phyloP scores from a whole-genome alignment of 1,140 invertebrate species.

The Pomacea maculata region DNA sequence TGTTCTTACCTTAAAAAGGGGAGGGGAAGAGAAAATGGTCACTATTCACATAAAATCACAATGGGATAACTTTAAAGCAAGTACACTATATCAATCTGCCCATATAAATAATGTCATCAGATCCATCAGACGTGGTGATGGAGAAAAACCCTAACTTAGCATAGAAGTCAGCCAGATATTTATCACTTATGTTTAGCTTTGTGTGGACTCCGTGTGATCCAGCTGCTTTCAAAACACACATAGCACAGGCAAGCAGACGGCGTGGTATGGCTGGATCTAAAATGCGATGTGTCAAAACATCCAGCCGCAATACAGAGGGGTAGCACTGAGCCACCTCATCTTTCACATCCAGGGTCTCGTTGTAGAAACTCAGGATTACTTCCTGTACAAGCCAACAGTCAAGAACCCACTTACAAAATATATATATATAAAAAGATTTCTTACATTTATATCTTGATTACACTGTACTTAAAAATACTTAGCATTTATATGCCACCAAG shows the following conservation, averaged over 20 bases:
- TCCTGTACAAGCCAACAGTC: constrained; percentile 68
- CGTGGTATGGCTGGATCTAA: constrained; percentile 83
- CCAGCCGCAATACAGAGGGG: constrained; percentile 80
- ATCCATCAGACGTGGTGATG: constrained; percentile 10
- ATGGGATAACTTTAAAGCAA: too few relatives aligned
- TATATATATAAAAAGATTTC: background rate
- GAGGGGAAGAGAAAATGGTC: too few relatives aligned
- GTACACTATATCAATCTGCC: constrained; percentile 10
- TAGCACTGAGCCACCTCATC: constrained; percentile 75
- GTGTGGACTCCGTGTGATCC: constrained; percentile 87
- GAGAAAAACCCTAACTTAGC: constrained; percentile 83
- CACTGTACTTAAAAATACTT: background rate
- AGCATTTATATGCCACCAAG: background rate
- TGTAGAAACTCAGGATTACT: constrained; percentile 80
- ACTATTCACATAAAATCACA: too few relatives aligned
- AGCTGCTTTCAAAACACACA: constrained; percentile 87
- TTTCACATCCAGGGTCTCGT: constrained; percentile 70
- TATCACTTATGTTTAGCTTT: constrained; percentile 78
- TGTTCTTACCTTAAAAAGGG: too few relatives aligned
- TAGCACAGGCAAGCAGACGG: constrained; percentile 84
- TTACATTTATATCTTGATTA: background rate
- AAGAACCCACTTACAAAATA: background rate
- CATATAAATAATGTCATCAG: constrained; percentile 21
- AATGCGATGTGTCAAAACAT: constrained; percentile 73
- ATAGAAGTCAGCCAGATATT: constrained; percentile 83